Evolutionary conservation across 2,888 invertebrate genomes (phyloP).

Genomic region (Leuctra nigra): DNA sequence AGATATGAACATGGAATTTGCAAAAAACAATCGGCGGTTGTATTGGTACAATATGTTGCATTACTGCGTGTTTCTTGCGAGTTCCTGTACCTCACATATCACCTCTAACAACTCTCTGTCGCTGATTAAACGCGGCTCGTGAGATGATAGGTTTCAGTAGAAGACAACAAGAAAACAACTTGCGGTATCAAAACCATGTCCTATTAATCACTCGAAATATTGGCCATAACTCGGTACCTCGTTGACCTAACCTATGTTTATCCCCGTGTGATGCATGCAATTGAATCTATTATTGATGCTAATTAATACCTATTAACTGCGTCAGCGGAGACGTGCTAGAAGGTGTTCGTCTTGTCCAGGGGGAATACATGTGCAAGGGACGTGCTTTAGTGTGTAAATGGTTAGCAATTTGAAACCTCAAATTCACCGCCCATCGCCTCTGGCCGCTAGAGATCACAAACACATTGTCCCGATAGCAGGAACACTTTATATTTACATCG

Average conservation of each 20-base stretch:
- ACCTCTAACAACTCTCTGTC: background rate
- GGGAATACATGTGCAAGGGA: background rate
- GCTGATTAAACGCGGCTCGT: background rate
- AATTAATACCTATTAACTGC: constrained; percentile 26
- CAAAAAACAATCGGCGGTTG: too few relatives aligned
- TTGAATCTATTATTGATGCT: constrained; percentile 25
- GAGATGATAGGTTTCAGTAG: constrained; percentile 23
- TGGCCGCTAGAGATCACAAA: background rate
- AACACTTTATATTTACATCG: too few relatives aligned
- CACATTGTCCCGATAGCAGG: constrained; percentile 11
- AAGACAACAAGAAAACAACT: constrained; percentile 25
- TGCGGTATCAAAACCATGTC: constrained; percentile 14
- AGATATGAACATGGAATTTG: too few relatives aligned
- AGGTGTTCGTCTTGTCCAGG: background rate
- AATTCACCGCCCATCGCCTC: constrained; percentile 19
- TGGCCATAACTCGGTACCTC: constrained; percentile 22
- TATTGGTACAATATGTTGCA: too few relatives aligned
- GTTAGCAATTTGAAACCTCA: constrained; percentile 22
- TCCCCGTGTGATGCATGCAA: constrained; percentile 22
- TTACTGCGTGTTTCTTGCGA: too few relatives aligned
- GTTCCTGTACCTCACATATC: constrained; percentile 8
- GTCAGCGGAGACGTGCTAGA: constrained; percentile 6
- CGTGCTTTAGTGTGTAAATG: constrained; percentile 22
- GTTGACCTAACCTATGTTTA: constrained; percentile 24
- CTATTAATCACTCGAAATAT: constrained; percentile 26